Conservation (phyloP, 1,140 invertebrate species). For the Trissolcus basalis region DNA sequence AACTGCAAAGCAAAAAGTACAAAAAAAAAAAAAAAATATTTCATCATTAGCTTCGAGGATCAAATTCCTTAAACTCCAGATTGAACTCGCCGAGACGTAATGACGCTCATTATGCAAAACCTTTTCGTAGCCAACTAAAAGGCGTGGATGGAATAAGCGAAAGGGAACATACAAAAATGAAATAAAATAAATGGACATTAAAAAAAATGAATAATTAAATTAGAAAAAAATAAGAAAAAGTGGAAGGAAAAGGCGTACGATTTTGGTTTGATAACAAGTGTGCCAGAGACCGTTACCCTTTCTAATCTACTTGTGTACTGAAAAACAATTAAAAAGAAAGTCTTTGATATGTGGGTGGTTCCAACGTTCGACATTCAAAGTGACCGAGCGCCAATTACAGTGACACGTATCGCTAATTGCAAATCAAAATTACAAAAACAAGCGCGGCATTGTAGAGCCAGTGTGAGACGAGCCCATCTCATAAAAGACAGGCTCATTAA, state of each 20-base stretch:
- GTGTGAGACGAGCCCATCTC: slow-evolving; percentile 30
- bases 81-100: too few species aligned
- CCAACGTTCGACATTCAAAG: slow-evolving; percentile 5
- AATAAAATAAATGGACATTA: too few species aligned
- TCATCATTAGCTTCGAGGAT: too few species aligned
- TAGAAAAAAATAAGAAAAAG: too few species aligned
- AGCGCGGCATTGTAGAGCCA: slow-evolving; percentile 15
- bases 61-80: too few species aligned
- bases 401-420: slow-evolving; percentile 38
- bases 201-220: too few species aligned
- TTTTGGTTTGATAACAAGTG: background rate
- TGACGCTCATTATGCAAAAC: too few species aligned
- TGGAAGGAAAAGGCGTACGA: too few species aligned
- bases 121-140: too few species aligned
- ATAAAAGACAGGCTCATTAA: slow-evolving; percentile 36
- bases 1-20: slow-evolving; percentile 73
- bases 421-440: slow-evolving; percentile 38
- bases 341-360: slow-evolving; percentile 15
- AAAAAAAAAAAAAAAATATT: background rate
- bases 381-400: slow-evolving; percentile 26
- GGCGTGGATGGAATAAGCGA: too few species aligned
- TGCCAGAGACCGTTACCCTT: background rate
- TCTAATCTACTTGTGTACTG: slow-evolving; percentile 1
- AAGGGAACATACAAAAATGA: too few species aligned
- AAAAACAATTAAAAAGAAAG: slow-evolving; percentile 5